Base-by-base conservation (phyloP, 2,113 vertebrate genomes). In the Aptenodytes patagonicus region DNA sequence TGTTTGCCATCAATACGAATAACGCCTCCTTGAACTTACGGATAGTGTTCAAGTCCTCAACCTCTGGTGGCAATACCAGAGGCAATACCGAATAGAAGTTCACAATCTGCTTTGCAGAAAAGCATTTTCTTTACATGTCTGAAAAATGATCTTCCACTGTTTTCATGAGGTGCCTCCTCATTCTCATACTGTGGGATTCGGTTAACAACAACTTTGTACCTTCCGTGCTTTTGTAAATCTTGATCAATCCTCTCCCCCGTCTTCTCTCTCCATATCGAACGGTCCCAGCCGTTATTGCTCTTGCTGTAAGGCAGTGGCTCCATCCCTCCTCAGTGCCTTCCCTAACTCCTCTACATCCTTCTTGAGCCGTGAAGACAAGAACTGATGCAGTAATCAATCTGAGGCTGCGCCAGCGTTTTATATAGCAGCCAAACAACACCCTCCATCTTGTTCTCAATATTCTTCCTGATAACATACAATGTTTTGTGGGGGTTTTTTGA, bases 381-480 rank as follows among this genome's bases (percentile, higher is more conserved):
- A 83, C 1, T 52, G 68, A 77, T 64, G 71, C 83, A 20, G 0
- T 54, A 19, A 92, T 83, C 86, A 68, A 64, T 64, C 75, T 57
- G 38, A 83, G 40, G 26, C 78, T 62, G 79, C 2, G 1, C 28
- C 61, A 82, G 58, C 10, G 1, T 58, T 84, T 75, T 60, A 55
- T 26, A 77, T 3, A 65, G 69, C 44, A 36, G 51, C 55, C 19
- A 49, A 87, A 90, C 7, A n/a, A 44, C 61, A 36, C 10, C 25
- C 13, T 40, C 40, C 20, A 2, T 40, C 75, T 90, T 42, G 22
- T 60, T 83, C 32, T 80, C 70, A 90, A 46, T 88, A 79, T 68
- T 58, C 66, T 76, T 83, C 29, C 55, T 2, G 6, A 25, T 1
- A 5, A 62, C 0, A 0, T 40, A 13, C 17, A 20, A 17, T 28